These are phyloP conservation scores for Gnatocerus cornutus DNA, from an alignment of 2,888 invertebrate genomes.

Conservation along the genomic window DNA sequence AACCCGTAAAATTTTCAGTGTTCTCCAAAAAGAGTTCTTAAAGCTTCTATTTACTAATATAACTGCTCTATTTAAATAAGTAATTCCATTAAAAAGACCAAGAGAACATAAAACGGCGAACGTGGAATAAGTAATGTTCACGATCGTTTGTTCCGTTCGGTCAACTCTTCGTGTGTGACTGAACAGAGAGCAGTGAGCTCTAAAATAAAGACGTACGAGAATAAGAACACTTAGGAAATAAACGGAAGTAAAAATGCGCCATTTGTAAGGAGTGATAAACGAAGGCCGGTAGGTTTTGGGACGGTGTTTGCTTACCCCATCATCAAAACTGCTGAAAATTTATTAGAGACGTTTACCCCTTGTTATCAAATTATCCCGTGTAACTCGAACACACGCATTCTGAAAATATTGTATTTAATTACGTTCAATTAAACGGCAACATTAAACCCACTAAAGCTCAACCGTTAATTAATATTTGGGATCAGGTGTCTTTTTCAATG, in stretches of 20 bases:
- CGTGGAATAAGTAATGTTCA: conserved; percentile 2
- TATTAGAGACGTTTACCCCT: conserved; percentile 39
- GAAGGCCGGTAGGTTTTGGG: conserved; percentile 8
- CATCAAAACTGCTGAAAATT: conserved; percentile 40
- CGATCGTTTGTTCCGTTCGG: background rate
- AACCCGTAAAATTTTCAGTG: no score
- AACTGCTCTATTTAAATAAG: no score
- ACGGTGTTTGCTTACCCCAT: conserved; percentile 25
- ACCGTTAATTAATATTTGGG: conserved; percentile 41
- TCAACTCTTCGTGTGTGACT: conserved; percentile 1
- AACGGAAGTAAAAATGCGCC: background rate
- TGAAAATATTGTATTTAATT: conserved; percentile 41
- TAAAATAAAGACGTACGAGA: background rate
- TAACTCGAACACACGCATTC: conserved; percentile 31
- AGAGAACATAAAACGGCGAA: background rate
- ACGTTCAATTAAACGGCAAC: conserved; percentile 43
- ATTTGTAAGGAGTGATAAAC: conserved; percentile 8
- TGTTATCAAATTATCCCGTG: conserved; percentile 44
- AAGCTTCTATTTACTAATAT: background rate
- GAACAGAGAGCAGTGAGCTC: background rate
- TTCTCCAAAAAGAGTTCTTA: no score
- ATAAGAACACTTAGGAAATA: background rate
- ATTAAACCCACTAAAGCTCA: conserved; percentile 19
- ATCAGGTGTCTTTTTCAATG: conserved; percentile 25
- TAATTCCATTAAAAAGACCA: background rate